Percentiles rank a stretch among this genome's conserved stretches.
Conservation (phyloP, 2,113 vertebrate genomes). For the Oreocharis arfaki region DNA sequence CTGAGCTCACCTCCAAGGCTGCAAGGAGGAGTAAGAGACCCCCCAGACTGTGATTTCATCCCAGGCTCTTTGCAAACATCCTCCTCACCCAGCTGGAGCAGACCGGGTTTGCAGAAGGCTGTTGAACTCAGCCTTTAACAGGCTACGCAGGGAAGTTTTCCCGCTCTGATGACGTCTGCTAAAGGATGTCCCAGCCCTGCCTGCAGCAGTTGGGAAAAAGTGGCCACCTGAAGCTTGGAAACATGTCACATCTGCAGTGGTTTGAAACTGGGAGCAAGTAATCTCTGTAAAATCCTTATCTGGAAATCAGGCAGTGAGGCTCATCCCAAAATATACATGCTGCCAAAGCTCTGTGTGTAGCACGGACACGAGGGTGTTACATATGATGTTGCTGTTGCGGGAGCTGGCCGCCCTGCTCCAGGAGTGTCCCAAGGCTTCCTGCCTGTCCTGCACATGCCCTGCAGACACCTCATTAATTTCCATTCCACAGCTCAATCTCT, state of each 20-base stretch:
- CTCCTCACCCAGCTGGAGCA: neutral
- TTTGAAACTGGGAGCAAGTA: neutral
- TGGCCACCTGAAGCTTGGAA: neutral
- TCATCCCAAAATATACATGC: neutral
- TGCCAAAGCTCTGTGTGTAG: neutral
- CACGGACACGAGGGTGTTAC: neutral
- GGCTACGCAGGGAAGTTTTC: neutral
- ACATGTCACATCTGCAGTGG: neutral
- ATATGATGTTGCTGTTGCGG: neutral
- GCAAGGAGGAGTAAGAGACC: neutral
- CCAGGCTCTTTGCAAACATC: neutral
- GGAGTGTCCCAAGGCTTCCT: neutral
- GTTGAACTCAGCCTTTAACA: neutral
- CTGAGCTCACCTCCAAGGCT: neutral
- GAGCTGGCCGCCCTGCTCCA: neutral
- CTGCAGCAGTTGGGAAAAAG: neutral
- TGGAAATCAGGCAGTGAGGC: neutral
- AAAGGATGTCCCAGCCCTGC: neutral
- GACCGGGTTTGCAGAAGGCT: neutral
- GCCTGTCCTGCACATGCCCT: neutral
- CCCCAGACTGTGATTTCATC: neutral
- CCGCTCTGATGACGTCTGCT: neutral
- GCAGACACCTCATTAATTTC: neutral
- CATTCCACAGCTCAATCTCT: neutral
- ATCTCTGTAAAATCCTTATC: neutral